Conservation (phyloP, 2,113 vertebrate species). For the Lethenteron reissneri region DNA sequence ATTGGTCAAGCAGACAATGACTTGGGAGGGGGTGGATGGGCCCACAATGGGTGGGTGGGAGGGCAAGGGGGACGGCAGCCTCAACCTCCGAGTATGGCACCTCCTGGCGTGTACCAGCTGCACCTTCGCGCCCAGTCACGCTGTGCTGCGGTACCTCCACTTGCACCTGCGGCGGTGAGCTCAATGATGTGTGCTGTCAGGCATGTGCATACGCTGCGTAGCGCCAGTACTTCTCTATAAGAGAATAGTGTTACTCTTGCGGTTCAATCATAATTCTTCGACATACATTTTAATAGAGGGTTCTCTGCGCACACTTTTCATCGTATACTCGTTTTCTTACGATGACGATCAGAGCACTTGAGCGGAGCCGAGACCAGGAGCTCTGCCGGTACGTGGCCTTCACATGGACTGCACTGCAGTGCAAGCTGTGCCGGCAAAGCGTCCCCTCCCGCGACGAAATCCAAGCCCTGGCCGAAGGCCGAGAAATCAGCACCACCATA, state of each 20-base stretch:
- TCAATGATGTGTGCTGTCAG: no score
- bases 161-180: conserved; percentile 70
- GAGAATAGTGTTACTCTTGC: no score
- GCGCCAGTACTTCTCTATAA: background rate
- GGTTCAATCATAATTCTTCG: no score
- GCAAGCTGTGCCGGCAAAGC: conserved; percentile 48
- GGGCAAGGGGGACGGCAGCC: conserved; percentile 22
- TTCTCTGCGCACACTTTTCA: background rate
- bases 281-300: background rate
- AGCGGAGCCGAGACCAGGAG: background rate
- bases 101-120: conserved; percentile 93
- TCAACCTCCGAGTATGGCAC: conserved; percentile 77
- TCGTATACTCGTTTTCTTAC: background rate
- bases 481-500: conserved; percentile 53
- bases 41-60: conserved; percentile 26
- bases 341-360: background rate
- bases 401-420: conserved; percentile 51
- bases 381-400: conserved; percentile 49
- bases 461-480: conserved; percentile 46
- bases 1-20: conserved; percentile 67
- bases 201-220: background rate
- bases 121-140: conserved; percentile 57
- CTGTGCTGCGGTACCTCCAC: conserved; percentile 48
- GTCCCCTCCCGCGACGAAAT: conserved; percentile 88
- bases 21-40: conserved; percentile 19